Percentiles rank a stretch among this genome's conserved stretches.
Evolutionary conservation across 1,140 invertebrate genomes (phyloP).

Genomic region (Armadillidium nasatum): DNA sequence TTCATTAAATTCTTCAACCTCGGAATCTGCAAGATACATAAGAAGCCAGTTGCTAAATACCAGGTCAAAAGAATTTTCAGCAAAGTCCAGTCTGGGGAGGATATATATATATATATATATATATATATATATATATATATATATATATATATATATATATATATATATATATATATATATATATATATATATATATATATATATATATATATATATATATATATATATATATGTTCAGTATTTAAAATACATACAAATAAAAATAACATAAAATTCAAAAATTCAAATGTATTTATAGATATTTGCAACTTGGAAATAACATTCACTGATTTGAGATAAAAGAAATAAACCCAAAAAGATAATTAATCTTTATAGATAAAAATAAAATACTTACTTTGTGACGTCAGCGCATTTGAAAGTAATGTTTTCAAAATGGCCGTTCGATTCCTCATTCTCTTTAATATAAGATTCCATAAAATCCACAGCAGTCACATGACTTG

Average conservation of each 20-base stretch:
- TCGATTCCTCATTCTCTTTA: slow-evolving; percentile 53
- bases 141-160: no score
- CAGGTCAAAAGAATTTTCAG: slow-evolving; percentile 49
- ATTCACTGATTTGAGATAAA: no score
- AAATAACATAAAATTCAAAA: no score
- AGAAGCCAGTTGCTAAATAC: slow-evolving; percentile 62
- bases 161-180: no score
- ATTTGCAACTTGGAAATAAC: no score
- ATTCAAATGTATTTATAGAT: no score
- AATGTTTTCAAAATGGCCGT: slow-evolving; percentile 53
- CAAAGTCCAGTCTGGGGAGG: slow-evolving; percentile 28
- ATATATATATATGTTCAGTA: no score
- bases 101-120: not conserved
- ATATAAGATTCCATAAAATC: slow-evolving; percentile 60
- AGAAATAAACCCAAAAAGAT: no score
- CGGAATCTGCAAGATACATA: slow-evolving; percentile 58
- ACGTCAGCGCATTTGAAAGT: slow-evolving; percentile 56
- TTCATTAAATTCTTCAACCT: slow-evolving; percentile 53
- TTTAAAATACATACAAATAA: no score
- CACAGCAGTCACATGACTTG: slow-evolving; percentile 54
- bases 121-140: no score
- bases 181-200: no score
- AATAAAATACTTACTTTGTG: slow-evolving; percentile 39
- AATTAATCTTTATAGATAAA: not conserved
- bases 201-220: no score